Conservation (phyloP, 2,888 invertebrate genomes). For the Plusia festucae region DNA sequence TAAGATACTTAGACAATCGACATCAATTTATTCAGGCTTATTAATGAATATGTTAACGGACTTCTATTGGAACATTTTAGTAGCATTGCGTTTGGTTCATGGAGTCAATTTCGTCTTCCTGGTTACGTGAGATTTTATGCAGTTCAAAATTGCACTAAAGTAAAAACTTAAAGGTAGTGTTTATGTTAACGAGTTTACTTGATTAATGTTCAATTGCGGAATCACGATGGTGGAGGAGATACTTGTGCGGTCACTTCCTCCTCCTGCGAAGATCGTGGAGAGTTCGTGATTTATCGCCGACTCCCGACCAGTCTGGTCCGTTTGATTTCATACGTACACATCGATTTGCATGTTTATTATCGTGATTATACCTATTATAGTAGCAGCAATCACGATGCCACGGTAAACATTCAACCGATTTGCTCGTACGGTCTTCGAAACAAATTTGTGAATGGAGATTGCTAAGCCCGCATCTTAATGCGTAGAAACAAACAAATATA, state of each 20-base stretch:
- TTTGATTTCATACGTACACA: slow-evolving; percentile 56
- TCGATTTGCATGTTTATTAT: slow-evolving; percentile 57
- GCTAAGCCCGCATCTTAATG: slow-evolving; percentile 70
- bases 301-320: slow-evolving; percentile 45
- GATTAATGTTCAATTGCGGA: slow-evolving; percentile 70
- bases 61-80: background rate
- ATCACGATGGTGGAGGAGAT: slow-evolving; percentile 68
- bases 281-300: slow-evolving; percentile 66
- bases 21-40: background rate
- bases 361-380: slow-evolving; percentile 55
- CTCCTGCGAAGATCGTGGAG: slow-evolving; percentile 65
- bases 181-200: slow-evolving; percentile 68
- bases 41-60: slow-evolving; percentile 2
- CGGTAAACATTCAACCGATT: slow-evolving; percentile 41
- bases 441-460: slow-evolving; percentile 57
- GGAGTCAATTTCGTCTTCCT: background rate
- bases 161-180: slow-evolving; percentile 66
- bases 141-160: slow-evolving; percentile 48
- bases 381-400: slow-evolving; percentile 50
- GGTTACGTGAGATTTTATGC: slow-evolving; percentile 22
- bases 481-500: slow-evolving; percentile 84
- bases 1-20: slow-evolving; percentile 2
- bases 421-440: slow-evolving; percentile 55
- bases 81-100: background rate
- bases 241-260: slow-evolving; percentile 66